Percentiles rank a stretch among this genome's conserved stretches.
These are phyloP conservation scores for Pongo pygmaeus DNA, from an alignment of 2,113 vertebrate species.

Conservation along the genomic window DNA sequence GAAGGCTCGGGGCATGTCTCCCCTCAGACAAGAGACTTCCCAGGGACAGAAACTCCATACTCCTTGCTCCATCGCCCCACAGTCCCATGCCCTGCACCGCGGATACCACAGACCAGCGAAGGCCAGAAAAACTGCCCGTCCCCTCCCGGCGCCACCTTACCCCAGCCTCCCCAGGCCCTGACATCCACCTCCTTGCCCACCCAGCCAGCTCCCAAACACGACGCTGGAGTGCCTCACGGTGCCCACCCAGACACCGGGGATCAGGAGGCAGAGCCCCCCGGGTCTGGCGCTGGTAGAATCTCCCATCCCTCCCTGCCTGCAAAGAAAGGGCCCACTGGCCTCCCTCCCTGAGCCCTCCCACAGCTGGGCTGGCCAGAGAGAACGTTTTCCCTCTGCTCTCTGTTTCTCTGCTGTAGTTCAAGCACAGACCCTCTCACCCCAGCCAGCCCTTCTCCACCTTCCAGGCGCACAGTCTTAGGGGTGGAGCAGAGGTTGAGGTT, in stretches of 20 bases:
- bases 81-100: not conserved
- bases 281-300: not conserved
- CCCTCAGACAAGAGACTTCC: not conserved
- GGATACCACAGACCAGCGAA: not conserved
- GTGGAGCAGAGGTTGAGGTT: too few species aligned
- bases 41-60: fast-evolving
- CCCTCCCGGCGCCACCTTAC: fast-evolving
- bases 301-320: not conserved
- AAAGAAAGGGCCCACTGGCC: not conserved
- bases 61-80: not conserved
- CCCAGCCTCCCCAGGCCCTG: not conserved
- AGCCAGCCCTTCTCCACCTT: not conserved
- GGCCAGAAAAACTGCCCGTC: not conserved
- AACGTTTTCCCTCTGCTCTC: not conserved
- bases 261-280: not conserved
- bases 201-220: fast-evolving
- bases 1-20: not conserved
- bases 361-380: not conserved
- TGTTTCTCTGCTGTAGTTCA: not conserved
- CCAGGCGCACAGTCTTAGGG: not conserved
- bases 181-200: not conserved
- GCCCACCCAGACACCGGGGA: not conserved
- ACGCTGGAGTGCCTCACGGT: not conserved
- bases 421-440: not conserved
- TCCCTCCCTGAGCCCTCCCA: not conserved